Evolutionary conservation across 2,797 vertebrate genomes (phyloP).

Genomic region (Hippocampus kuda): DNA sequence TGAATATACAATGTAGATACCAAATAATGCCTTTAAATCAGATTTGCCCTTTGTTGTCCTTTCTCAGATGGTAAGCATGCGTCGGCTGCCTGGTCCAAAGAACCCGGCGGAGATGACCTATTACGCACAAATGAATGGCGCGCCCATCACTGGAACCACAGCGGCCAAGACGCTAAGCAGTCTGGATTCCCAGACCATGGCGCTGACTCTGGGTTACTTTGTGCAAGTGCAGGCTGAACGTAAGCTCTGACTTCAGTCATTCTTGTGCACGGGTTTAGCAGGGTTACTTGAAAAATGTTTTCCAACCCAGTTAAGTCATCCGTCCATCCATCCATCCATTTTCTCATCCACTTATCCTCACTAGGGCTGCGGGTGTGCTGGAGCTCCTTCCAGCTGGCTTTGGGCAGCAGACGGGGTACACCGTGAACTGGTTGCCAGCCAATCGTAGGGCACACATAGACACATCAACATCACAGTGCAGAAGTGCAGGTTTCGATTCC

Average conservation of each 20-base stretch:
- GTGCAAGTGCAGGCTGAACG: constrained; percentile 93
- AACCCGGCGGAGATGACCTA: constrained; percentile 92
- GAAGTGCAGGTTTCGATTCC: no score
- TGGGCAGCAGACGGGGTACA: no score
- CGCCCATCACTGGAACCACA: constrained; percentile 76
- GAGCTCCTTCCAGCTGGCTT: no score
- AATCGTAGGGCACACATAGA: no score
- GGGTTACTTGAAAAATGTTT: no score
- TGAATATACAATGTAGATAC: background rate
- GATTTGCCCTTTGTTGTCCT: background rate
- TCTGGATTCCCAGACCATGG: constrained; percentile 95
- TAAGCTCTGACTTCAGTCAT: constrained; percentile 56
- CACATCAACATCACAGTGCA: no score
- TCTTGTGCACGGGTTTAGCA: background rate
- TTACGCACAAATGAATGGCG: constrained; percentile 82
- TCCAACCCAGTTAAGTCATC: no score
- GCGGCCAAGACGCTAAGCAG: constrained; percentile 92
- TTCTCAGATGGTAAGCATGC: constrained; percentile 88
- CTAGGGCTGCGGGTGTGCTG: no score
- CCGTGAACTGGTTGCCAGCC: no score
- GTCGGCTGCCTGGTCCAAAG: constrained; percentile 83
- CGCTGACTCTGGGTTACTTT: constrained; percentile 88
- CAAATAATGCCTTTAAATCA: background rate
- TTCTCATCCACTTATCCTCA: no score
- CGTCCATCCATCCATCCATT: no score